phyloP scores from a whole-genome alignment of 2,888 invertebrate genomes.

The Anarsia innoxiella region DNA sequence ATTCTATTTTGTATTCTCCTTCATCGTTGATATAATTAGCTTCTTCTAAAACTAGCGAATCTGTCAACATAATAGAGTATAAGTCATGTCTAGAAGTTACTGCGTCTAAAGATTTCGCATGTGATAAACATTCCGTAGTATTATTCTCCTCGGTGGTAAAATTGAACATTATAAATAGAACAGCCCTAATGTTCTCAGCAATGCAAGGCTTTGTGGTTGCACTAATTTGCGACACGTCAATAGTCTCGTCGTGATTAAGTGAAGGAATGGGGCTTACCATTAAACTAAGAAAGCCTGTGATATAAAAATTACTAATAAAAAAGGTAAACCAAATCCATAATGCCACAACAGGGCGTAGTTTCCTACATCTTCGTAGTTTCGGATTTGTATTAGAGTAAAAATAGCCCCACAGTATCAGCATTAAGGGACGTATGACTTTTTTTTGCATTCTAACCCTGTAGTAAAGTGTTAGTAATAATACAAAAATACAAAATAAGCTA shows the following conservation, averaged over 20 bases:
- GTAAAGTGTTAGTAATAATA: background rate
- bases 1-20: background rate
- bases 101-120: no score
- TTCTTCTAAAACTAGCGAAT: no score
- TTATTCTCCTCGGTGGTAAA: no score
- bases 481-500: background rate
- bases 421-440: background rate
- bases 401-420: constrained; percentile 15
- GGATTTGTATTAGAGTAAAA: constrained; percentile 13
- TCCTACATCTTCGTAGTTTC: constrained; percentile 9
- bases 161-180: no score
- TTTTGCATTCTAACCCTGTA: background rate
- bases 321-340: constrained; percentile 21
- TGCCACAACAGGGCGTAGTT: constrained; percentile 12
- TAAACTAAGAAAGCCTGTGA: constrained; percentile 19
- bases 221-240: no score
- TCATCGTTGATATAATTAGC: constrained; percentile 3
- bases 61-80: no score
- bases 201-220: no score
- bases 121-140: no score
- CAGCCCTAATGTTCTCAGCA: no score
- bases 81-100: no score
- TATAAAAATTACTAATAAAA: constrained; percentile 17
- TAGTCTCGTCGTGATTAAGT: no score
- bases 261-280: no score